phyloP scores from a whole-genome alignment of 2,888 invertebrate genomes.

The Craniophora ligustri region DNA sequence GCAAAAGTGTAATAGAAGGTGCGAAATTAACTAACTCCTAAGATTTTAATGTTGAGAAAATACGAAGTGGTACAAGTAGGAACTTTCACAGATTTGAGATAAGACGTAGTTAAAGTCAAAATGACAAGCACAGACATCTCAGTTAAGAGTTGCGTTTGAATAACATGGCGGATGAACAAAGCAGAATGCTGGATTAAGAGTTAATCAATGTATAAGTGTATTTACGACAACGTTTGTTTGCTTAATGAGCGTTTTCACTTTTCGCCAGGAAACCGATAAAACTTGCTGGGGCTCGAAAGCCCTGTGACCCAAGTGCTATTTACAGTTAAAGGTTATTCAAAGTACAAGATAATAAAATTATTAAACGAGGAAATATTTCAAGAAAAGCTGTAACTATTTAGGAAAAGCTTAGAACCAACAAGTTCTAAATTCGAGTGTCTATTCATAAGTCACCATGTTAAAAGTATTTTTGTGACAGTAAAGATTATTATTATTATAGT shows the following conservation, averaged over 20 bases:
- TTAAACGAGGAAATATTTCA: conserved; percentile 8
- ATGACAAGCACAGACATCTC: conserved; percentile 61
- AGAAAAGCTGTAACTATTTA: conserved; percentile 2
- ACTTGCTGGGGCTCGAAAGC: conserved; percentile 18
- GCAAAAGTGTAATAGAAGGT: conserved; percentile 38
- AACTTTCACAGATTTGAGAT: conserved; percentile 69
- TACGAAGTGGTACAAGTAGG: conserved; percentile 49
- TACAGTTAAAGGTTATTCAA: conserved; percentile 40
- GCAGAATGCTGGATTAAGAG: conserved; percentile 24
- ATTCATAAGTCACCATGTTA: no score
- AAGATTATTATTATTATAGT: no score
- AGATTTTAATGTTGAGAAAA: conserved; percentile 64
- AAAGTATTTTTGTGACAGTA: no score
- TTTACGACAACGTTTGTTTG: conserved; percentile 36
- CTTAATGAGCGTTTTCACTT: conserved; percentile 49
- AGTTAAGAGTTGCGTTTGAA: conserved; percentile 46
- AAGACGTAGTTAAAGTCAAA: conserved; percentile 59
- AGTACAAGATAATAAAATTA: conserved; percentile 23
- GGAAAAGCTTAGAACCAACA: no score
- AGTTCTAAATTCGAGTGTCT: no score
- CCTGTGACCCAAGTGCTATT: conserved; percentile 31
- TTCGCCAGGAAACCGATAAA: conserved; percentile 28
- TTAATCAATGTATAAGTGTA: conserved; percentile 43
- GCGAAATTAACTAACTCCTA: conserved; percentile 61
- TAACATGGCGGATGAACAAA: conserved; percentile 32